A percentile compares a stretch with the other conserved stretches of the same genome.
These are phyloP conservation scores for Gallinago undulata DNA, from an alignment of 2,113 vertebrate genomes.

Conservation along the genomic window DNA sequence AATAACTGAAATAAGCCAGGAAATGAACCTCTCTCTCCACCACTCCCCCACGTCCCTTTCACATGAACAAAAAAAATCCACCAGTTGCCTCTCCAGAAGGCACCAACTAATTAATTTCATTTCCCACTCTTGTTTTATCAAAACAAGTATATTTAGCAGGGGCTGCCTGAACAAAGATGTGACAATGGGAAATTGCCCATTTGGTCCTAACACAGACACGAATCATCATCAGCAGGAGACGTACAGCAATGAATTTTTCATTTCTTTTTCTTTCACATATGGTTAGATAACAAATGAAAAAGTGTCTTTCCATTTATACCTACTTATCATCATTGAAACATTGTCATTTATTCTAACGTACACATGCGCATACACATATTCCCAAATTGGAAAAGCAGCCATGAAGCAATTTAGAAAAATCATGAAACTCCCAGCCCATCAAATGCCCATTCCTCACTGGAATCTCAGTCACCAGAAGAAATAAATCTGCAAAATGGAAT, in stretches of 20 bases:
- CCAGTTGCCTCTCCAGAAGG: constrained; percentile 3
- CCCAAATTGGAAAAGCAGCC: neutral
- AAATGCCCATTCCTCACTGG: neutral
- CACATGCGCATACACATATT: neutral
- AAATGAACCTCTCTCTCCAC: neutral
- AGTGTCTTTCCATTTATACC: neutral
- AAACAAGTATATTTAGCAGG: neutral
- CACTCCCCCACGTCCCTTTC: neutral
- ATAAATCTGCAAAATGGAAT: neutral
- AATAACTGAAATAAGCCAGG: neutral
- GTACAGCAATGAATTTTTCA: neutral
- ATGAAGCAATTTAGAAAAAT: neutral
- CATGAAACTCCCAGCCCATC: neutral
- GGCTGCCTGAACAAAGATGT: neutral
- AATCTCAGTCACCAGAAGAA: neutral
- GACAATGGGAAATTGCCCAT: neutral
- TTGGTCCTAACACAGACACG: neutral
- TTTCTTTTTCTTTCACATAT: neutral
- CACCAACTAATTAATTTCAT: neutral
- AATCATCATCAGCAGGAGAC: neutral
- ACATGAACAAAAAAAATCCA: neutral
- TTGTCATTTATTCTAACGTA: neutral
- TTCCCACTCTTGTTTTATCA: constrained; percentile 3
- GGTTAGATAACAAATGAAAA: neutral
- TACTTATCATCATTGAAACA: neutral